phyloP scores from a whole-genome alignment of 2,888 invertebrate genomes.

The Caenorhabditis sp. region DNA sequence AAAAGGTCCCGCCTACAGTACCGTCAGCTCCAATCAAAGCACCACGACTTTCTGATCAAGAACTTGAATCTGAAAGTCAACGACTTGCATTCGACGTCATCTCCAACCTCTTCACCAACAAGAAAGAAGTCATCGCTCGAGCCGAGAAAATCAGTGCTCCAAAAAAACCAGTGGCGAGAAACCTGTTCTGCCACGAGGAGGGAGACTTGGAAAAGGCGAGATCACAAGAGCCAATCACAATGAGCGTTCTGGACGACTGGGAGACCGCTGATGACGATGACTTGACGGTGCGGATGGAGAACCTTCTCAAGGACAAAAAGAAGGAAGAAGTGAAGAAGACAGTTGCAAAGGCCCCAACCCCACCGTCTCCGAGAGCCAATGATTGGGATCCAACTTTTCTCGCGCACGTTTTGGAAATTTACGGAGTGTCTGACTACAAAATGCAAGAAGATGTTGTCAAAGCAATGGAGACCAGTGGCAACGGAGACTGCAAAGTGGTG shows the following conservation, averaged over 20 bases:
- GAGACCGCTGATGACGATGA: constrained; percentile 64
- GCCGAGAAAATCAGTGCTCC: constrained; percentile 44
- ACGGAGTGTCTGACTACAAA: constrained; percentile 69
- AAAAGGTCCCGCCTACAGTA: background rate
- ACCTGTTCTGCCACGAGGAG: constrained; percentile 50
- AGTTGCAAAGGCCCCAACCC: background rate
- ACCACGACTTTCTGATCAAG: constrained; percentile 49
- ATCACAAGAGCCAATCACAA: constrained; percentile 25
- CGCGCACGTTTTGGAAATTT: constrained; percentile 66
- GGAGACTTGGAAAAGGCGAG: constrained; percentile 39
- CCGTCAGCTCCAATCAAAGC: constrained; percentile 42
- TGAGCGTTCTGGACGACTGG: constrained; percentile 61
- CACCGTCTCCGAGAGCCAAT: constrained; percentile 4
- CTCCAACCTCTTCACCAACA: constrained; percentile 48
- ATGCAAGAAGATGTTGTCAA: constrained; percentile 67
- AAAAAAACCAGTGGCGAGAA: constrained; percentile 52
- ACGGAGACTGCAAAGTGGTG: constrained; percentile 57
- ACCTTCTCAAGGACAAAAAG: constrained; percentile 54
- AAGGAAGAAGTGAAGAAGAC: constrained; percentile 44
- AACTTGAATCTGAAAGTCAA: constrained; percentile 46
- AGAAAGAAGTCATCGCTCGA: constrained; percentile 45
- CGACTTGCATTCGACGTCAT: constrained; percentile 53
- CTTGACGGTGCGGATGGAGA: constrained; percentile 58
- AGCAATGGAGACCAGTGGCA: constrained; percentile 59
- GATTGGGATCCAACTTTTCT: constrained; percentile 58